Evolutionary conservation across 2,888 invertebrate genomes (phyloP).

Genomic region (Eledone cirrhosa): DNA sequence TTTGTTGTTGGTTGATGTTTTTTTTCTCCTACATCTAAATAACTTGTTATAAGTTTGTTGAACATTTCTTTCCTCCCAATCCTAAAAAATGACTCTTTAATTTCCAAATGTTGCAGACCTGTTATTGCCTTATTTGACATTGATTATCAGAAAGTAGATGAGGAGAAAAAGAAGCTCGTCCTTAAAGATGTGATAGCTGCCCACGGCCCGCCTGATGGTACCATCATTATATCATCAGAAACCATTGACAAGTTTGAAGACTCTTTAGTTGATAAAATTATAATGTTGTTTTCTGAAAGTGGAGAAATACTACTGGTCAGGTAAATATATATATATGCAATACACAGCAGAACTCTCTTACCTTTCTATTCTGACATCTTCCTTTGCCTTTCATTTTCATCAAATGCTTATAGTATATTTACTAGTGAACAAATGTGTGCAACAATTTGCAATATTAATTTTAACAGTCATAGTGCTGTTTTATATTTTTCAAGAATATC

Average conservation of each 20-base stretch:
- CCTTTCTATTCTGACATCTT: no score
- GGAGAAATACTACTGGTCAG: constrained; percentile 91
- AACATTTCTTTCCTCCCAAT: no score
- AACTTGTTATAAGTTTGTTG: no score
- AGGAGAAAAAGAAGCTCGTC: constrained; percentile 79
- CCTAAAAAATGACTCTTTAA: no score
- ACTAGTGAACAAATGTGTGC: no score
- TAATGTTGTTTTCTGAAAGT: constrained; percentile 80
- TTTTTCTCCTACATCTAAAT: no score
- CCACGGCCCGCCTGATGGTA: constrained; percentile 94
- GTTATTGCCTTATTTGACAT: constrained; percentile 91
- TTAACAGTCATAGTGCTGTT: no score
- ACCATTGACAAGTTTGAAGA: constrained; percentile 77
- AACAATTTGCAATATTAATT: no score
- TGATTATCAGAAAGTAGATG: constrained; percentile 83
- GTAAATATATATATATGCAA: constrained; percentile 41
- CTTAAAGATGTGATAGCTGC: constrained; percentile 75
- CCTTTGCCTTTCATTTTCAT: no score
- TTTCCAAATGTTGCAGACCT: constrained; percentile 72
- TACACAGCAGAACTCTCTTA: background rate
- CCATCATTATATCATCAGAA: constrained; percentile 79
- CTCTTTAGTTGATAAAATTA: constrained; percentile 79
- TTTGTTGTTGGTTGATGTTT: no score
- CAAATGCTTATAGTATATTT: no score
- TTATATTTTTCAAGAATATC: no score